A percentile compares a stretch with the other conserved stretches of the same genome.
Evolutionary conservation across 1,140 invertebrate genomes (phyloP).

Genomic region (Drosophila nebulosa): DNA sequence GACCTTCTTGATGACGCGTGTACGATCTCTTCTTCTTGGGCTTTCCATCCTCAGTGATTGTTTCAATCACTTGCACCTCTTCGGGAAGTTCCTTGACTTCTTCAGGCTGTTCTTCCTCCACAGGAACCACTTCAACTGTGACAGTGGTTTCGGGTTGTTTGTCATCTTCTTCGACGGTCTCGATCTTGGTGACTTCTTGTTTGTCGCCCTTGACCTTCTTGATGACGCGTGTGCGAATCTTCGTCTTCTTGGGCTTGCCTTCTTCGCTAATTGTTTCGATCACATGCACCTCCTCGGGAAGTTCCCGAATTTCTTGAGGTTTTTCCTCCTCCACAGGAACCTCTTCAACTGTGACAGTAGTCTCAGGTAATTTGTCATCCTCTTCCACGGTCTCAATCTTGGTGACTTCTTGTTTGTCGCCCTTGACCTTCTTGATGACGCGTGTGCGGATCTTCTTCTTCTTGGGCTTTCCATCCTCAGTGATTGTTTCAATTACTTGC

Average conservation of each 20-base stretch:
- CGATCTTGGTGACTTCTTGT: background rate
- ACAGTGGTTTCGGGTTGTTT: background rate
- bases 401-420: conserved; percentile 66
- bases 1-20: background rate
- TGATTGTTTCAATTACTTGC: conserved; percentile 28
- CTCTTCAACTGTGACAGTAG: conserved; percentile 61
- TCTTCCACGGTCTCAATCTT: conserved; percentile 70
- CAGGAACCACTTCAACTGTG: background rate
- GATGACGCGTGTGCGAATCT: background rate
- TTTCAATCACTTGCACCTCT: background rate
- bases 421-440: conserved; percentile 65
- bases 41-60: background rate
- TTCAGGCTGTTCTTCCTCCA: background rate
- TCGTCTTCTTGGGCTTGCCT: background rate
- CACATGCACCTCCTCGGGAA: background rate
- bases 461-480: background rate
- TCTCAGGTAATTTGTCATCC: conserved; percentile 63
- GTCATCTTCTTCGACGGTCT: background rate
- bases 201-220: conserved; percentile 4
- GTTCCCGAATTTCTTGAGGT: conserved; percentile 2
- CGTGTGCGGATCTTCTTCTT: conserved; percentile 11
- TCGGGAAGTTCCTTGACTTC: background rate
- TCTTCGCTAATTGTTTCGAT: background rate
- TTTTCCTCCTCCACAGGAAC: conserved; percentile 38
- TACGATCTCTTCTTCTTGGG: background rate